Conservation (phyloP, 2,888 invertebrate genomes). For the Nomada fucata region DNA sequence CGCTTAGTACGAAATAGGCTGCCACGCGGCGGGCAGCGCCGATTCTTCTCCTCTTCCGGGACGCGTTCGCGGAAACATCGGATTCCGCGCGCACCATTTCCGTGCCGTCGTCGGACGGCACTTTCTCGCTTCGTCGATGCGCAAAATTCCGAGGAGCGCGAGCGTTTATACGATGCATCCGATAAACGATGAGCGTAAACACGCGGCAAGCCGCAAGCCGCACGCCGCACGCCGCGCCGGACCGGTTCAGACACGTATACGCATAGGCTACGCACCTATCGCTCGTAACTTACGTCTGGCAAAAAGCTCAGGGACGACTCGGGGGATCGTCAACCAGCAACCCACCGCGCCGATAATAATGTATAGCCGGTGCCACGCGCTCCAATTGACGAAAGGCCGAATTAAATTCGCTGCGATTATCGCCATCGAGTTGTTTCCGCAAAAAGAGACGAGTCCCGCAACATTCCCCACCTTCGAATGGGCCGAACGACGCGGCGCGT, state of each 20-base stretch:
- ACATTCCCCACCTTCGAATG: too few relatives aligned
- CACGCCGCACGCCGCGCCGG: constrained; percentile 62
- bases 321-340: constrained; percentile 47
- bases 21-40: not conserved
- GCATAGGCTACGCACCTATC: constrained; percentile 54
- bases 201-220: constrained; percentile 54
- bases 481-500: constrained; percentile 11
- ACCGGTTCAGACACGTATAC: constrained; percentile 71
- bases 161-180: constrained; percentile 69
- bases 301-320: constrained; percentile 66
- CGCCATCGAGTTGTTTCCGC: too few relatives aligned
- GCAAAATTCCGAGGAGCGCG: constrained; percentile 16
- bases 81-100: not conserved
- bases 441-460: too few relatives aligned
- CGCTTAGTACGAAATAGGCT: not conserved
- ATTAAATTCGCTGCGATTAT: constrained; percentile 41
- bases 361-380: constrained; percentile 57
- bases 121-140: constrained; percentile 15
- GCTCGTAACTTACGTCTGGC: constrained; percentile 76
- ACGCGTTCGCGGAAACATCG: not conserved
- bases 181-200: constrained; percentile 77
- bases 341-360: constrained; percentile 58
- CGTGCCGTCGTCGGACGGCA: constrained; percentile 15
- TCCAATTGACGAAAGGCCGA: constrained; percentile 34
- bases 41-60: not conserved